Conservation (phyloP, 2,113 vertebrate species). For the Protobothrops flavoviridis region DNA sequence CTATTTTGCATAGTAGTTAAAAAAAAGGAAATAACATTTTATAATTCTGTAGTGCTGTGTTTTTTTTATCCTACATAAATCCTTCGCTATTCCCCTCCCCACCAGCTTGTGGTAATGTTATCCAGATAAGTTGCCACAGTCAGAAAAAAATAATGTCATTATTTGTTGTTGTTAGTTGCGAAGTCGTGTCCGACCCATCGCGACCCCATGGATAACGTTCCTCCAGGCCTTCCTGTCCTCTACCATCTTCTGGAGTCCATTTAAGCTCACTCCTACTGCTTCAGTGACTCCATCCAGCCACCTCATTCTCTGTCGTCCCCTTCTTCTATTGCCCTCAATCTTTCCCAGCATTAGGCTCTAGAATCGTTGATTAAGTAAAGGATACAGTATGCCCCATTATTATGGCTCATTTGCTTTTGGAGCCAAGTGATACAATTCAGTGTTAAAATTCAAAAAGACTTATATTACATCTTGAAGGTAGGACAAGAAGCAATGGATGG, state of each 20-base stretch:
- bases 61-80: background rate
- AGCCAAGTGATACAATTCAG: background rate
- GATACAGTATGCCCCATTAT: background rate
- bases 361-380: background rate
- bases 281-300: too few species aligned
- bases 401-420: background rate
- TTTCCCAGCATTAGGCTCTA: background rate
- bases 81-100: background rate
- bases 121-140: background rate
- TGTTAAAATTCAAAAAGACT: background rate
- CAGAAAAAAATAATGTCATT: background rate
- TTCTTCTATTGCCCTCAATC: too few species aligned
- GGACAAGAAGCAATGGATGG: background rate
- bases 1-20: background rate
- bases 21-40: slow-evolving; percentile 33
- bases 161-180: background rate
- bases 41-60: background rate
- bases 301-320: too few species aligned
- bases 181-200: too few species aligned
- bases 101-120: background rate
- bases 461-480: background rate
- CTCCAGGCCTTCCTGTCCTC: too few species aligned
- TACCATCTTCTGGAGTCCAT: too few species aligned
- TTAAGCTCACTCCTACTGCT: too few species aligned
- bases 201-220: too few species aligned